Percentiles rank a stretch among this genome's conserved stretches.
Conservation (phyloP, 2,113 vertebrate genomes). For the Vidua macroura region DNA sequence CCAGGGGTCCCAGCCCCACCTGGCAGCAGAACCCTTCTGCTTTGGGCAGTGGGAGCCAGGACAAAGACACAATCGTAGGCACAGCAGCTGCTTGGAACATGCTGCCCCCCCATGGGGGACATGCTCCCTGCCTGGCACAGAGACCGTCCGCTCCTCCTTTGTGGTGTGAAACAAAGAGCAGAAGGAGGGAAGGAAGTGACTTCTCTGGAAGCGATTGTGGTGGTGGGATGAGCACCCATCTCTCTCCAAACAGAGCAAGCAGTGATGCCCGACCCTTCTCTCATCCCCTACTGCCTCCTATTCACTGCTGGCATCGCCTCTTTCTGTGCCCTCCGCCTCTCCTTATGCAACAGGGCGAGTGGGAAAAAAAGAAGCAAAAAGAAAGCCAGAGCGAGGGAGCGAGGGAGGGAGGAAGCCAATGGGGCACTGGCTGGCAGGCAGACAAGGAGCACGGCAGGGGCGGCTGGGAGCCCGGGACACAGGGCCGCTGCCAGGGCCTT, state of each 20-base stretch:
- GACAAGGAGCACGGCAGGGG: slow-evolving; percentile 43
- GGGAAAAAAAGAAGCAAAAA: background rate
- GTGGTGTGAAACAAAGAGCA: slow-evolving; percentile 4
- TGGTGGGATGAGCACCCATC: background rate
- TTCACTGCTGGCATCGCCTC: background rate
- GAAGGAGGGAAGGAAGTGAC: slow-evolving; percentile 40
- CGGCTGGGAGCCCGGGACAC: background rate
- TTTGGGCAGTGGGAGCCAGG: background rate
- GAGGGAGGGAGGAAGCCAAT: background rate
- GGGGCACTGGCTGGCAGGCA: slow-evolving; percentile 40
- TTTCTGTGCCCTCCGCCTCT: background rate
- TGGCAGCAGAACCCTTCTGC: background rate
- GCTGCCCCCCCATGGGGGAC: background rate
- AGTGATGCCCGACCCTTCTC: background rate
- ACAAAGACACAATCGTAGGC: background rate
- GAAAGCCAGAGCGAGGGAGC: background rate
- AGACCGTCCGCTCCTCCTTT: background rate
- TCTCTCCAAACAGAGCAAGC: background rate
- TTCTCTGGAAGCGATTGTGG: slow-evolving; percentile 11
- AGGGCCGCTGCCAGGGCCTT: slow-evolving; percentile 30
- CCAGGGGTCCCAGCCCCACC: background rate
- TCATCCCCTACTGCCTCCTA: background rate
- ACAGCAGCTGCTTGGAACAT: background rate
- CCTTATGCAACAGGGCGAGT: background rate
- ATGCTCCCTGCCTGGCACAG: background rate